A percentile compares a stretch with the other conserved stretches of the same genome.
Evolutionary conservation across 2,797 vertebrate genomes (phyloP).

Genomic region (Molossus alvarezi): DNA sequence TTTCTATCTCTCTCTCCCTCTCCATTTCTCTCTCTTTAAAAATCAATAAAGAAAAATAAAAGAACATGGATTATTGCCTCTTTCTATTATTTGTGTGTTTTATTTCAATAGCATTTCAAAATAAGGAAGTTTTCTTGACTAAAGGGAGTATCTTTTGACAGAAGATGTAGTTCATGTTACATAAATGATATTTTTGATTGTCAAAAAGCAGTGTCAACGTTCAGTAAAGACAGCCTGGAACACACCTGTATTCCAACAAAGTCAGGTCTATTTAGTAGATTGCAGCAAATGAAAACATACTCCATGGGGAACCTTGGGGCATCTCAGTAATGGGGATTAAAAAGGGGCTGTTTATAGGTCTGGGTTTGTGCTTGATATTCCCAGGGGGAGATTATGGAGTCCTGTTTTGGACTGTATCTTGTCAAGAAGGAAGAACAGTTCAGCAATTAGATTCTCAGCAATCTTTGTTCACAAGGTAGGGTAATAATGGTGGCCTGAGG

Average conservation of each 20-base stretch:
- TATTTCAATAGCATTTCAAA: conserved; percentile 56
- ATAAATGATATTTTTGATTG: conserved; percentile 22
- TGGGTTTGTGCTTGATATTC: not conserved
- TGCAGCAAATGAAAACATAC: not conserved
- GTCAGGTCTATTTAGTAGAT: conserved; percentile 12
- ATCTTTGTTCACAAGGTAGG: not conserved
- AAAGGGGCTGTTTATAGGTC: not conserved
- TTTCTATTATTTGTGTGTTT: conserved; percentile 24
- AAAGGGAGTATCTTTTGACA: conserved; percentile 4
- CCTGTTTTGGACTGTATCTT: not conserved
- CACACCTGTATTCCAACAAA: not conserved
- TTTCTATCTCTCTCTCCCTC: no score
- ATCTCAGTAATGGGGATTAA: conserved; percentile 2
- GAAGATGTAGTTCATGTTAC: not conserved
- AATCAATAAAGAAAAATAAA: no score
- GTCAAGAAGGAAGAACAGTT: not conserved
- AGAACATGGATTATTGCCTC: not conserved
- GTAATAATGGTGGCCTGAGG: not conserved
- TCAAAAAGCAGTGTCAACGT: conserved; percentile 24
- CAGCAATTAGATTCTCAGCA: conserved; percentile 21
- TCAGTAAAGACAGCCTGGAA: not conserved
- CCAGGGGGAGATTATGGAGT: not conserved
- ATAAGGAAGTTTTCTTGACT: not conserved
- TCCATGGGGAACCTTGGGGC: not conserved
- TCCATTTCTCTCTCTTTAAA: no score